Conservation (phyloP, 2,888 invertebrate species). For the Melinopterus prodromus region DNA sequence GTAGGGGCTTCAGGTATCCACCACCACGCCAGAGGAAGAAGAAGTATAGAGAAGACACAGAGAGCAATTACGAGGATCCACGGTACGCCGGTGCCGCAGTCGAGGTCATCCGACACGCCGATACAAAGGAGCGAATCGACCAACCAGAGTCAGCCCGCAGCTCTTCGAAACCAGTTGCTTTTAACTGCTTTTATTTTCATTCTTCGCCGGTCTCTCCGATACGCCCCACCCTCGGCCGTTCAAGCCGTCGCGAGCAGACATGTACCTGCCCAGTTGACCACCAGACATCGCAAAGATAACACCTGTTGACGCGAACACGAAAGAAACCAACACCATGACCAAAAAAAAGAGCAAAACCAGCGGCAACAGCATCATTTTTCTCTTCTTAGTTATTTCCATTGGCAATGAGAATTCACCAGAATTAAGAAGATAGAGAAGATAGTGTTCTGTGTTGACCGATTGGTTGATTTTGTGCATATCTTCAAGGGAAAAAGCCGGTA, state of each 20-base stretch:
- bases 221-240: slow-evolving; percentile 13
- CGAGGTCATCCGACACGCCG: slow-evolving; percentile 47
- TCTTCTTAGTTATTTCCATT: too few relatives aligned
- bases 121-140: slow-evolving; percentile 24
- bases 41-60: slow-evolving; percentile 36
- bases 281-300: slow-evolving; percentile 25
- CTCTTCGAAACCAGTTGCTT: slow-evolving; percentile 38
- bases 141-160: slow-evolving; percentile 6
- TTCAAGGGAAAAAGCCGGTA: not conserved
- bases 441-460: not conserved
- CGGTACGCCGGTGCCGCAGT: slow-evolving; percentile 48
- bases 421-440: not conserved
- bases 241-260: slow-evolving; percentile 7
- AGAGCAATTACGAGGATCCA: slow-evolving; percentile 51
- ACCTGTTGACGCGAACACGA: not conserved
- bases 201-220: slow-evolving; percentile 38
- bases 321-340: not conserved
- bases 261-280: slow-evolving; percentile 44
- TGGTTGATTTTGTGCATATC: not conserved
- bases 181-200: slow-evolving; percentile 48
- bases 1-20: slow-evolving; percentile 10
- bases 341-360: too few relatives aligned
- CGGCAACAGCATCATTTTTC: too few relatives aligned
- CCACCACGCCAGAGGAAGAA: not conserved
- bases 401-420: too few relatives aligned